These are phyloP conservation scores for Monoplex corrugatus DNA, from an alignment of 2,888 invertebrate genomes.

Conservation along the genomic window DNA sequence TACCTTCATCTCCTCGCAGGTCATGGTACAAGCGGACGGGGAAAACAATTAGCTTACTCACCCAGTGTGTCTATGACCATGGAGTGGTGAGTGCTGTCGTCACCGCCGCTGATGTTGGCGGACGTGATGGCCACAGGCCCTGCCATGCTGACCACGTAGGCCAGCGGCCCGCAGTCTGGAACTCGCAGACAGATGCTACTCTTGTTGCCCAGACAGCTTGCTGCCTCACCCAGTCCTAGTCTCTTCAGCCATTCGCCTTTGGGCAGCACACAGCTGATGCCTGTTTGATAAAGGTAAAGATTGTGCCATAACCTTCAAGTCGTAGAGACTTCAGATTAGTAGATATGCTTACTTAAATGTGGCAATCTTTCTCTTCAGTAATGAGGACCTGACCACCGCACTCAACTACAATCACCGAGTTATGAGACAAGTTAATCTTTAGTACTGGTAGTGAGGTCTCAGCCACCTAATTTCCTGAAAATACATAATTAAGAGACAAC, in stretches of 20 bases:
- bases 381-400: too few relatives aligned
- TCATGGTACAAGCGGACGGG: too few relatives aligned
- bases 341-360: too few relatives aligned
- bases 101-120: slow-evolving; percentile 68
- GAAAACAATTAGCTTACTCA: slow-evolving; percentile 43
- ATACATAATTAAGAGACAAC: too few relatives aligned
- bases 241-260: slow-evolving; percentile 65
- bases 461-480: too few relatives aligned
- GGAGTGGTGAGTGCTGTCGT: slow-evolving; percentile 68
- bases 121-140: slow-evolving; percentile 69
- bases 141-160: slow-evolving; percentile 64
- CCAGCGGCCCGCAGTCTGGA: slow-evolving; percentile 66
- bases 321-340: neutral
- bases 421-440: too few relatives aligned
- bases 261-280: slow-evolving; percentile 68
- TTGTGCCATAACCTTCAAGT: neutral
- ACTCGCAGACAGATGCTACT: slow-evolving; percentile 67
- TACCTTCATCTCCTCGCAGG: too few relatives aligned
- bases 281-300: neutral
- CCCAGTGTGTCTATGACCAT: slow-evolving; percentile 66
- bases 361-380: too few relatives aligned
- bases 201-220: slow-evolving; percentile 62
- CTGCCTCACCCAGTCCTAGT: slow-evolving; percentile 61
- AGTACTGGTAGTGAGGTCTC: too few relatives aligned
- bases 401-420: too few relatives aligned